A percentile compares a stretch with the other conserved stretches of the same genome.
Evolutionary conservation across 2,797 vertebrate genomes (phyloP).

Genomic region (Malurus leucopterus): DNA sequence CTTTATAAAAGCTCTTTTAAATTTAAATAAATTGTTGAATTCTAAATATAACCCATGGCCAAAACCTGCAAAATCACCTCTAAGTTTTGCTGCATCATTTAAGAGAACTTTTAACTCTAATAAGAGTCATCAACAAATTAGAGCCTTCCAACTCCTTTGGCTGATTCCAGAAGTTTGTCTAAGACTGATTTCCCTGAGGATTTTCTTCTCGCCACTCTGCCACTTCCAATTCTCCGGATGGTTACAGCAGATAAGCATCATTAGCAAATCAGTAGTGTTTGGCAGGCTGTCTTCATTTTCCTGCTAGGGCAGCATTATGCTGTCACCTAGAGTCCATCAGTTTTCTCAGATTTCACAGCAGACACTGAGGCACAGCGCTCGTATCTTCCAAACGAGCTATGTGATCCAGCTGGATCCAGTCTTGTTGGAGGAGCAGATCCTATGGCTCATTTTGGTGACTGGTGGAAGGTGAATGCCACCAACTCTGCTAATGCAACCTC

Average conservation of each 20-base stretch:
- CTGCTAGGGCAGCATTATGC: not conserved
- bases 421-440: not conserved
- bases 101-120: not conserved
- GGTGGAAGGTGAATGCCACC: rapidly evolving
- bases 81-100: not conserved
- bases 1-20: not conserved
- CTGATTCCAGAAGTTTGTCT: not conserved
- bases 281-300: conserved; percentile 18
- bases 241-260: not conserved
- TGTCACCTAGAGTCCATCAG: not conserved
- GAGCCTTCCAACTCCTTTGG: not conserved
- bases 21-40: not conserved
- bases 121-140: not conserved
- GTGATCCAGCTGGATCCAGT: not conserved
- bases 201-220: conserved; percentile 6
- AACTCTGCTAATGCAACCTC: not conserved
- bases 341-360: not conserved
- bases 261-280: conserved; percentile 2
- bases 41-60: not conserved
- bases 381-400: not conserved
- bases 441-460: not conserved
- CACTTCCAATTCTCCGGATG: not conserved
- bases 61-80: not conserved
- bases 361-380: not conserved
- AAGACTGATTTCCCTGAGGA: not conserved